Base-by-base conservation (phyloP, 2,888 invertebrate genomes). In the Branchinecta sandiegonensis region DNA sequence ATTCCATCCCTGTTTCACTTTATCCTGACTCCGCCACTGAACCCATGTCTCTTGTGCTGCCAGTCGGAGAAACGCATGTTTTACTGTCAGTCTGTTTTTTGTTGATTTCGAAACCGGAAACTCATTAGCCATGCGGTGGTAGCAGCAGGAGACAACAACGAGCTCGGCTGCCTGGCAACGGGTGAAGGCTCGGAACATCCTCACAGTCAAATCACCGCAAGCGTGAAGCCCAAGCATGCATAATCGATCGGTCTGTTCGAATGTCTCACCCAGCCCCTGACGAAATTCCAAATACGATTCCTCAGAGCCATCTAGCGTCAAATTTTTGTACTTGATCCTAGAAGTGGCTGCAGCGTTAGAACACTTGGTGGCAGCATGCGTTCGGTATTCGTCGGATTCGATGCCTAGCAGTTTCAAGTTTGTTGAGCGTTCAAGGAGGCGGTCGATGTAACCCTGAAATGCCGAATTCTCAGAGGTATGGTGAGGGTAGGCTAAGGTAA, bases 81-180 rank as follows among this genome's bases (percentile, higher is more conserved):
- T 56, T 65, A 65, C 11, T 47, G n/a, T 46, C 48, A 64, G 76
- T 72, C 71, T 78, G 79, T 47, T 79, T 73, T n/a, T 72, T 67
- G 9, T 63, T 23, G 8, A 50, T 46, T 17, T 66, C 12, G 11
- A 47, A 12, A 67, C 76, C 81, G 9, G 87, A 77, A 23, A 76
- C 6, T 71, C 65, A 46, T 78, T 69, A 67, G 78, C 74, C 76
- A 89, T 80, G 77, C 86, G 86, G 76, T 90, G 89, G 74, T 90
- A 90, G 75, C 90, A 90, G 74, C 90, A 90, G 6, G 89, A 86
- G 82, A 89, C 84, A 65, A 86, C 80, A 37, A 88, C 75, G 14
- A 82, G 77, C 70, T 79, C 80, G 0, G 84, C 84, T 48, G 78
- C 76, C 9, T 79, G 74, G 76, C 86, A 81, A 73, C 81, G 78